Evolutionary conservation across 1,140 invertebrate species (phyloP), one percentile per base, ranked within the genome.

Genomic region (Acarapis woodi): DNA sequence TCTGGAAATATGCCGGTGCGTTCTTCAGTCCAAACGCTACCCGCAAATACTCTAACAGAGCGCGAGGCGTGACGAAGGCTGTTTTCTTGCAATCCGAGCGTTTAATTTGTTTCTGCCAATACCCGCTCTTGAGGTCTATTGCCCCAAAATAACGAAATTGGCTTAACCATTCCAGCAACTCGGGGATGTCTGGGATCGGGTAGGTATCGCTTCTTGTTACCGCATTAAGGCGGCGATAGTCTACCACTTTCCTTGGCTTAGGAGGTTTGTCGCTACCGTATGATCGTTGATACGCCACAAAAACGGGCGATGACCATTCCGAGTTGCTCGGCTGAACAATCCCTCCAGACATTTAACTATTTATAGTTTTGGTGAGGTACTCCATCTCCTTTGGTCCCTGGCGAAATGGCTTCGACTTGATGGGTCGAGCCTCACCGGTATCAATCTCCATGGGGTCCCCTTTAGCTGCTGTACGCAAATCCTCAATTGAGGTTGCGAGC

Each of bases 131-230:
- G 9, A 45, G 30, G 36, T 46, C 43, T 4, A 46, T 9, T 6
- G 24, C n/a, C 6, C 31, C 22, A 23, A 42, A 42, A 21, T 31
- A 31, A 10, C 18, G 39, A 10, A 20, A 14, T 6, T 25, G 22
- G 5, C 16, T 9, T 3, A 42, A 18, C 12, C 15, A 21, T 0
- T 34, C 20, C 6, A 42, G 1, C 1, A 19, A 14, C 2, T 42
- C 41, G 21, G 29, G 12, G 10, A 65, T 59, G 3, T 48, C 31
- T 0, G 59, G 62, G 3, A 66, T 39, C 44, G 64, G 63, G 45
- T 57, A 66, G 25, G 42, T 47, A 44, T 65, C 61, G 34, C 49
- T 45, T 0, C 49, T 47, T 0, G 53, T 61, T 0, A 40, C 46
- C 35, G 12, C 6, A 44, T 62, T 60, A 5, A 62, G 37, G 4